Evolutionary conservation across 2,113 vertebrate genomes (phyloP), one percentile per base, ranked within the genome.

Genomic region (Brachyistius frenatus): DNA sequence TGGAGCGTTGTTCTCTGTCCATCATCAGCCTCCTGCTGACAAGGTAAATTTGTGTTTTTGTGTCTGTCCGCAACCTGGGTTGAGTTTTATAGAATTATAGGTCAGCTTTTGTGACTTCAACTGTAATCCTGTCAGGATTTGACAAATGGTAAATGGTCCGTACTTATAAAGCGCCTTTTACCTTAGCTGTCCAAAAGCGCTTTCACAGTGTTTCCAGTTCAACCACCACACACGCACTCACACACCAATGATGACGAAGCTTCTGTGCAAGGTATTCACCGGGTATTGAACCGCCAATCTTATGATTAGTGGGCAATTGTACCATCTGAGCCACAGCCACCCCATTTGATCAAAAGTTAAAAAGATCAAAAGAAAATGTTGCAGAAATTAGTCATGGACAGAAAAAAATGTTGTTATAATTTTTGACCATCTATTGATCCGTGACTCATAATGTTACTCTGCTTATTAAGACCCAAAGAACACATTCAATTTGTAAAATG

Each of bases 1-100:
- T 16, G 98, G 98, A 76, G 98, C 98, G 7, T 90, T 99, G 35
- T 99, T 99, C 91, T 99, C 98, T 0, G 97, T 99, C 68, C 98
- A 99, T 88, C 98, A 99, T 83, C 98, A 99, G 85, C 98, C 98
- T 14, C 95, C 96, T 0, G 98, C 98, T 33, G 98, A 99, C 92
- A 99, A 99, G 84, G 98, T 99, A 70, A 72, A 55, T 15, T 60
- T 9, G 9, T 32, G 35, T 65, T 76, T 71, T 23, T 66, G 37
- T 69, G 16, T 54, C 4, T 65, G 4, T 73, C 49, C 76, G n/a
- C 5, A 41, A 3, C 11, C 7, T n/a, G 2, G 14, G 62, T 50
- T 55, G 5, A 55, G 33, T 69, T 23, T 23, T 23, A 23, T 23
- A 23, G 23, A 23, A 23, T 23, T 23, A 23, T 23, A 23, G 23